Conservation (phyloP, 2,888 invertebrate species). For the Octonoba sinensis region DNA sequence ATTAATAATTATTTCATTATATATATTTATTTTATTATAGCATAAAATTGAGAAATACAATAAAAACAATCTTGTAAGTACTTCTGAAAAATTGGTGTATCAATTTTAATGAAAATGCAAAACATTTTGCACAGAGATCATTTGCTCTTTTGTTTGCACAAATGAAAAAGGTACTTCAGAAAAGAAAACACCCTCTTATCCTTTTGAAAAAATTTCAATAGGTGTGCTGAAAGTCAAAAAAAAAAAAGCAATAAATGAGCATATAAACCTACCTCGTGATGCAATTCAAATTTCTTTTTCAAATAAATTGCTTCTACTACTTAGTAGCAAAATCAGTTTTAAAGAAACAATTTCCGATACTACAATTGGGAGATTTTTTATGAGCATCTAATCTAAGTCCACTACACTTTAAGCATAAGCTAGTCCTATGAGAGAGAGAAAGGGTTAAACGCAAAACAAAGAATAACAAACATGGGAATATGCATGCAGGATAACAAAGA, state of each 20-base stretch:
- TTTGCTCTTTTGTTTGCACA: too few relatives aligned
- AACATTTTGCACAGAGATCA: too few relatives aligned
- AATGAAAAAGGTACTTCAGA: too few relatives aligned
- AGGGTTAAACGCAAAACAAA: neutral
- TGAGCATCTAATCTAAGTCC: constrained; percentile 38
- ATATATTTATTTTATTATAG: neutral
- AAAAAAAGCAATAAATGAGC: too few relatives aligned
- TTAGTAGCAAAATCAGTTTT: constrained; percentile 35
- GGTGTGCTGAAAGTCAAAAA: too few relatives aligned
- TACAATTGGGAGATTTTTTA: constrained; percentile 16
- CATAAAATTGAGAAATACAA: neutral
- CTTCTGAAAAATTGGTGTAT: too few relatives aligned
- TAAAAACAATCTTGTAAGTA: neutral
- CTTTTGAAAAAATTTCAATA: too few relatives aligned
- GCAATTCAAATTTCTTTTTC: neutral
- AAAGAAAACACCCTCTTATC: too few relatives aligned
- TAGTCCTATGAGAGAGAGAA: constrained; percentile 49
- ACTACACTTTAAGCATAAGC: constrained; percentile 56
- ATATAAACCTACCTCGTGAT: too few relatives aligned
- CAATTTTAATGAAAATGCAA: too few relatives aligned
- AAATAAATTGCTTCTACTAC: constrained; percentile 21
- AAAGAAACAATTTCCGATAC: constrained; percentile 38
- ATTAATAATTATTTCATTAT: too few relatives aligned
- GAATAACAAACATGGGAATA: too few relatives aligned
- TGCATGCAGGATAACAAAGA: neutral